These are phyloP conservation scores for Phalanger gymnotis DNA, from an alignment of 2,797 vertebrate species.

Conservation along the genomic window DNA sequence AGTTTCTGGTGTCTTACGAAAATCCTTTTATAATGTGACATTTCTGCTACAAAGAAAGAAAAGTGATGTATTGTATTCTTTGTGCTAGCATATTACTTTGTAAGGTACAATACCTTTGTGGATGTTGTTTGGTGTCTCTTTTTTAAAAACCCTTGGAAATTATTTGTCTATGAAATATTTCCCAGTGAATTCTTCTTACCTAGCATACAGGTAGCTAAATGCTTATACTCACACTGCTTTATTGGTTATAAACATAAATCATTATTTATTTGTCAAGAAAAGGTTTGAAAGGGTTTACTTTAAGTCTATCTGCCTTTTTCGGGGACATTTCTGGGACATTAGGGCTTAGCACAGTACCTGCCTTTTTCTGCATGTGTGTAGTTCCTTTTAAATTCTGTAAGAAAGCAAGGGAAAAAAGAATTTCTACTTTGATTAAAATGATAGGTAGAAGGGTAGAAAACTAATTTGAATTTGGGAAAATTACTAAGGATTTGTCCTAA, in stretches of 20 bases:
- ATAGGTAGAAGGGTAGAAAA: slow-evolving; percentile 8
- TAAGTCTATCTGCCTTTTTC: not conserved
- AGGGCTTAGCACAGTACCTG: too few species aligned
- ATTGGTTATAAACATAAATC: not conserved
- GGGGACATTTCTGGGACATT: not conserved
- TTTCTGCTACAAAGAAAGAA: not conserved
- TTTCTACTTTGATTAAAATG: slow-evolving; percentile 14
- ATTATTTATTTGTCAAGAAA: not conserved
- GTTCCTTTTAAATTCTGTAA: slow-evolving; percentile 11
- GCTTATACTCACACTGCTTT: not conserved
- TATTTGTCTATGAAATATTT: not conserved
- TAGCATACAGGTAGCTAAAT: not conserved
- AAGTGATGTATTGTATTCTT: not conserved
- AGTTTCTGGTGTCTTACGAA: not conserved
- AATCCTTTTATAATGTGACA: not conserved
- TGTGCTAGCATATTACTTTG: not conserved
- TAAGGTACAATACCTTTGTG: not conserved
- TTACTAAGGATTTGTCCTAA: not conserved
- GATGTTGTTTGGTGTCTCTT: not conserved
- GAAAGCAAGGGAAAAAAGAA: slow-evolving; percentile 25
- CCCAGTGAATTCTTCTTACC: not conserved
- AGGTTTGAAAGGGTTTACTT: not conserved
- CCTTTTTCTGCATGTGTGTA: not conserved
- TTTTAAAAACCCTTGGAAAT: not conserved
- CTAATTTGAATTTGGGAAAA: slow-evolving; percentile 57